These are phyloP conservation scores for Cosmopolites sordidus DNA, from an alignment of 2,888 invertebrate genomes.

Conservation along the genomic window DNA sequence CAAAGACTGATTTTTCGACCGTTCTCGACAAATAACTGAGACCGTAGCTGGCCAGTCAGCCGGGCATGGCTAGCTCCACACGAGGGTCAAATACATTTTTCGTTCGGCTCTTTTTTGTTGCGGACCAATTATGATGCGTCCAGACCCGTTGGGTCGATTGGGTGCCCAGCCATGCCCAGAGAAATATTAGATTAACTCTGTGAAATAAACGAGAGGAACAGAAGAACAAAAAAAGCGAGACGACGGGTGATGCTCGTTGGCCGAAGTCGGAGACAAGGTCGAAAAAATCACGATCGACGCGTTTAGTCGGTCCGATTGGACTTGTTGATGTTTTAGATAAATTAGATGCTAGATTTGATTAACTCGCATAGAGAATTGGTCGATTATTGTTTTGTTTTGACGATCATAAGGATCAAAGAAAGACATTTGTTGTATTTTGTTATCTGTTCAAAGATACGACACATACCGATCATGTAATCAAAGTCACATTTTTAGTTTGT, in stretches of 20 bases:
- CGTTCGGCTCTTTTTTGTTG: conserved; percentile 41
- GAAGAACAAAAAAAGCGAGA: background rate
- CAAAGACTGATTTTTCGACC: no score
- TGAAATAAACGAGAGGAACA: conserved; percentile 28
- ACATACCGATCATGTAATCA: no score
- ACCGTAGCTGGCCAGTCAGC: conserved; percentile 17
- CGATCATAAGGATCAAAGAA: no score
- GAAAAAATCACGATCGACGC: background rate
- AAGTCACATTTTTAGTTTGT: no score
- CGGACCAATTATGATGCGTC: conserved; percentile 46
- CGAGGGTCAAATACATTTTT: conserved; percentile 40
- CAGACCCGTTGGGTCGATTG: conserved; percentile 44
- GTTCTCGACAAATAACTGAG: conserved; percentile 10
- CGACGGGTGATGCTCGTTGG: no score
- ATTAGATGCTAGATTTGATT: no score
- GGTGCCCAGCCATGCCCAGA: conserved; percentile 38
- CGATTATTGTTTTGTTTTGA: no score
- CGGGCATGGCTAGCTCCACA: conserved; percentile 32
- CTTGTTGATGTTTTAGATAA: no score
- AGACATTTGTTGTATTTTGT: no score
- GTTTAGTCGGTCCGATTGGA: background rate
- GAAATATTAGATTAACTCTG: conserved; percentile 42
- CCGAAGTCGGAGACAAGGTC: conserved; percentile 7
- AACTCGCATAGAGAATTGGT: no score
- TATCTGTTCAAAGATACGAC: no score